These are phyloP conservation scores for Sebastes cheni DNA, from an alignment of 2,797 vertebrate species.

Conservation along the genomic window DNA sequence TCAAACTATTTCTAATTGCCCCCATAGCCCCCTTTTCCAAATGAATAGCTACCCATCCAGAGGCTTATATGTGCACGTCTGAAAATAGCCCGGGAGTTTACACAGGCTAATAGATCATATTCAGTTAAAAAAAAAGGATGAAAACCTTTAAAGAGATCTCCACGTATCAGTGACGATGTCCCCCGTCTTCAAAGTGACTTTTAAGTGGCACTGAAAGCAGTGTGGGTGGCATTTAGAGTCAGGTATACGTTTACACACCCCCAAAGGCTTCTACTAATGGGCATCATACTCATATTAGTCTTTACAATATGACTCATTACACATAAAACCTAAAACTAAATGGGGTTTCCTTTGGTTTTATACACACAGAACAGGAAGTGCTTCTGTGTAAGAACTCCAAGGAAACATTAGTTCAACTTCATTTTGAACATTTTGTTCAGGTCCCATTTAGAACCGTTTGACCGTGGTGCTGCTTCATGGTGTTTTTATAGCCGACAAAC, in stretches of 20 bases:
- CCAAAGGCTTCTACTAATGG: conserved; percentile 63
- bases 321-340: conserved; percentile 28
- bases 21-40: conserved; percentile 76
- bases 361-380: neutral
- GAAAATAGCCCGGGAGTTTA: conserved; percentile 79
- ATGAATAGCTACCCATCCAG: conserved; percentile 79
- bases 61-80: conserved; percentile 71
- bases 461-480: neutral
- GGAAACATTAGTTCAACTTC: neutral
- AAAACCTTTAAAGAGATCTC: conserved; percentile 61
- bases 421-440: neutral
- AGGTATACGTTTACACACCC: conserved; percentile 72
- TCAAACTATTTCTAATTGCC: conserved; percentile 83
- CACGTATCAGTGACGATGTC: conserved; percentile 47
- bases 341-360: conserved; percentile 19
- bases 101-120: conserved; percentile 71
- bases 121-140: conserved; percentile 19
- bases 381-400: neutral
- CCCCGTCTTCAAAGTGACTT: conserved; percentile 69
- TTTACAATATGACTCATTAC: conserved; percentile 61
- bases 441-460: neutral
- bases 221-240: conserved; percentile 70
- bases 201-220: conserved; percentile 65
- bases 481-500: neutral
- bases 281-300: conserved; percentile 64